Percentiles rank a stretch among this genome's conserved stretches.
phyloP scores from a whole-genome alignment of 2,797 vertebrate species.

The Coilia nasus region DNA sequence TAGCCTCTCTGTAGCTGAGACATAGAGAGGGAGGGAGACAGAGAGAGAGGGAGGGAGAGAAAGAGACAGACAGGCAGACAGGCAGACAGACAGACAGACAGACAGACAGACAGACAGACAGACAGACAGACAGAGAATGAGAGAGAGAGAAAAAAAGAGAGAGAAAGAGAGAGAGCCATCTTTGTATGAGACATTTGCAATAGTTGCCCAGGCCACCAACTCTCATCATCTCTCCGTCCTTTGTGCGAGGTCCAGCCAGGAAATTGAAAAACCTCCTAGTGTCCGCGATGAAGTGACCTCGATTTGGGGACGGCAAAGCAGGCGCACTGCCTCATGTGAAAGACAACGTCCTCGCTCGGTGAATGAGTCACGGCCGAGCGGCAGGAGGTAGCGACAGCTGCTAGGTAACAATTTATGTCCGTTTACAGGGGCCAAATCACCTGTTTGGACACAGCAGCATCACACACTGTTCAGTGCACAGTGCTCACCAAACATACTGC shows the following conservation, averaged over 20 bases:
- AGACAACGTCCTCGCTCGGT: neutral
- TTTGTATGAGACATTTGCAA: too few relatives aligned
- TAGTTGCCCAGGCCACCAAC: neutral
- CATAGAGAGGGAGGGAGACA: neutral
- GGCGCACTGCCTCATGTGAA: neutral
- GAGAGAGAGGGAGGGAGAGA: neutral
- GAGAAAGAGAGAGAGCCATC: too few relatives aligned
- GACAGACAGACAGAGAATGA: too few relatives aligned
- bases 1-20: too few relatives aligned
- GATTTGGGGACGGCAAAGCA: neutral
- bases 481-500: too few relatives aligned
- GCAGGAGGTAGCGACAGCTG: neutral
- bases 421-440: neutral
- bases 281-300: neutral
- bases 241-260: neutral
- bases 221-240: neutral
- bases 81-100: neutral
- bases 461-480: neutral
- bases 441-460: neutral
- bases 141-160: too few relatives aligned
- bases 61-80: neutral
- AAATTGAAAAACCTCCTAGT: constrained; percentile 2
- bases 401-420: neutral
- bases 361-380: neutral
- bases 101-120: too few relatives aligned